A percentile compares a stretch with the other conserved stretches of the same genome.
These are phyloP conservation scores for Callitettix versicolor DNA, from an alignment of 1,140 invertebrate species.

Conservation along the genomic window DNA sequence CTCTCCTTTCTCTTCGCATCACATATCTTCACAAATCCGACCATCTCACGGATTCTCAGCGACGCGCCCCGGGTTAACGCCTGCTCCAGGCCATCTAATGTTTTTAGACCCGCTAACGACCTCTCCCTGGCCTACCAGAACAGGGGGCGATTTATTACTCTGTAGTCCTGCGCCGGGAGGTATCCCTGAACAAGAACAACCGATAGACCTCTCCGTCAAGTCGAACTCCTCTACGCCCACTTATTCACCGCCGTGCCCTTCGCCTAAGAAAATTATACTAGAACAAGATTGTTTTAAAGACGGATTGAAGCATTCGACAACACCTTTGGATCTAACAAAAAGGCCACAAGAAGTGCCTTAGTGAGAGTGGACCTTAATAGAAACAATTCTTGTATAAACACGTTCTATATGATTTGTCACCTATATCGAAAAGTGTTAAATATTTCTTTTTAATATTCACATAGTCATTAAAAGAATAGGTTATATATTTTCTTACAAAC, in stretches of 20 bases:
- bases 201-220: conserved; percentile 54
- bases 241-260: conserved; percentile 17
- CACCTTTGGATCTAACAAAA: conserved; percentile 23
- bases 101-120: conserved; percentile 12
- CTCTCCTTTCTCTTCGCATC: conserved; percentile 28
- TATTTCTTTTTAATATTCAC: too few relatives aligned
- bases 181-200: conserved; percentile 51
- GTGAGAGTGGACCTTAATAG: too few relatives aligned
- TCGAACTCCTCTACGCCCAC: conserved; percentile 15
- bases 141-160: conserved; percentile 45
- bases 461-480: too few relatives aligned
- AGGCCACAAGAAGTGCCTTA: too few relatives aligned
- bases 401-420: too few relatives aligned
- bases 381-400: too few relatives aligned
- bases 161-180: conserved; percentile 49
- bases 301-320: conserved; percentile 2
- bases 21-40: conserved; percentile 1
- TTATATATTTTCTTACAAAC: too few relatives aligned
- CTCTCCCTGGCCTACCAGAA: conserved; percentile 37
- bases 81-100: conserved; percentile 27
- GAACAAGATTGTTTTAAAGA: neutral
- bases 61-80: conserved; percentile 36
- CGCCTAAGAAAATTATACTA: conserved; percentile 1
- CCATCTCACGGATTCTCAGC: conserved; percentile 30
- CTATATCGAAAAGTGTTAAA: too few relatives aligned